Percentiles rank a stretch among this genome's conserved stretches.
These are phyloP conservation scores for Acrossocheilus fasciatus DNA, from an alignment of 2,797 vertebrate species.

Conservation along the genomic window DNA sequence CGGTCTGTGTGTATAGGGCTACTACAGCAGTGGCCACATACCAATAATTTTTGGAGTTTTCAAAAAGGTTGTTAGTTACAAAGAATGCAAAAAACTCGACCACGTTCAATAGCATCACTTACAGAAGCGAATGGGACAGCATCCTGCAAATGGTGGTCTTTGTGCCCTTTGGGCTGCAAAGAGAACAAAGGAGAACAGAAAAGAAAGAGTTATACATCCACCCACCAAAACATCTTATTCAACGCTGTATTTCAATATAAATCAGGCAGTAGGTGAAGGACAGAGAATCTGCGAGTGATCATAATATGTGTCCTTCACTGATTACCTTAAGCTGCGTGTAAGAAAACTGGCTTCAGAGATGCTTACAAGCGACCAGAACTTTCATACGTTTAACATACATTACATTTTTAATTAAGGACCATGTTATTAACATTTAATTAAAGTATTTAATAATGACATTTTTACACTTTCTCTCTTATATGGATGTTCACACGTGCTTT, in stretches of 20 bases:
- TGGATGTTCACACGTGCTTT: background rate
- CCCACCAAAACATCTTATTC: background rate
- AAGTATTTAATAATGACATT: background rate
- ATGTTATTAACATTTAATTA: background rate
- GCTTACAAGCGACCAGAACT: background rate
- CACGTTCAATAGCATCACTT: background rate
- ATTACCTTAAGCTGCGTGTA: background rate
- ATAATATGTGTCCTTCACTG: background rate
- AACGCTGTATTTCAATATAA: background rate
- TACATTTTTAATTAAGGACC: background rate
- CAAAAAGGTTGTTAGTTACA: background rate
- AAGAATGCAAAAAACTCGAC: background rate
- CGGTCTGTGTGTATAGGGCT: background rate
- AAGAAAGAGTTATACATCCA: background rate
- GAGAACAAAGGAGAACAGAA: conserved; percentile 17
- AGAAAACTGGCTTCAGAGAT: background rate
- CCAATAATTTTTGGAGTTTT: background rate
- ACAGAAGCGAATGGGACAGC: background rate
- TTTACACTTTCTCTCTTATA: background rate
- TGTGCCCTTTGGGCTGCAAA: conserved; percentile 1
- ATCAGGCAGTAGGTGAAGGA: background rate
- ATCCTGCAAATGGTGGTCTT: background rate
- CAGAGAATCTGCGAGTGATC: background rate
- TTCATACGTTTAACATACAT: background rate
- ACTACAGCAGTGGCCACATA: background rate